These are phyloP conservation scores for Araneus ventricosus DNA, from an alignment of 1,140 invertebrate species.

Conservation along the genomic window DNA sequence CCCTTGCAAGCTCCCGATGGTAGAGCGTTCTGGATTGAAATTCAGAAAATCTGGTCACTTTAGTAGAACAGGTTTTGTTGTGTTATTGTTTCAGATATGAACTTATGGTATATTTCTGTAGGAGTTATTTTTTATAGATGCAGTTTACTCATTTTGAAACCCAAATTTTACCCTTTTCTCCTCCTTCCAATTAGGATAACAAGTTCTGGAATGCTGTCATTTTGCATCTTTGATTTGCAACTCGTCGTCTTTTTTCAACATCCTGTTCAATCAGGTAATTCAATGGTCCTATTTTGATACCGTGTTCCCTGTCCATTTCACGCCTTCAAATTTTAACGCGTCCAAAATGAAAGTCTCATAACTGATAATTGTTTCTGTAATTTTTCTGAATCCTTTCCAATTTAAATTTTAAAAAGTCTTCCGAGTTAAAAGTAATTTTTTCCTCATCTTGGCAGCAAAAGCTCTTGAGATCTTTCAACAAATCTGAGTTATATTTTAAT, in stretches of 20 bases:
- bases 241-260: not conserved
- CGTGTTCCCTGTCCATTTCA: not conserved
- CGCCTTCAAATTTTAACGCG: not conserved
- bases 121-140: constrained; percentile 2
- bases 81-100: not conserved
- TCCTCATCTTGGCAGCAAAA: too few species aligned
- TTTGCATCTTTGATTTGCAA: constrained; percentile 26
- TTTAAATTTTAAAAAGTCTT: too few species aligned
- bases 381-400: too few species aligned
- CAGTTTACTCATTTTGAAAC: not conserved
- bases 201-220: constrained; percentile 35
- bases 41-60: too few species aligned
- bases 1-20: too few species aligned
- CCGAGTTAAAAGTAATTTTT: too few species aligned
- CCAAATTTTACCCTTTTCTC: constrained; percentile 28
- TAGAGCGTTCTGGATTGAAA: too few species aligned
- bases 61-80: not conserved
- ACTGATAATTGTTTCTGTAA: too few species aligned
- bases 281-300: not conserved
- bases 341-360: too few species aligned
- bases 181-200: constrained; percentile 39
- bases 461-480: too few species aligned
- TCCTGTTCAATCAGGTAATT: constrained; percentile 11
- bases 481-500: too few species aligned
- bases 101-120: not conserved